Evolutionary conservation across 1,140 invertebrate species (phyloP).

Genomic region (Drepana arcuata): DNA sequence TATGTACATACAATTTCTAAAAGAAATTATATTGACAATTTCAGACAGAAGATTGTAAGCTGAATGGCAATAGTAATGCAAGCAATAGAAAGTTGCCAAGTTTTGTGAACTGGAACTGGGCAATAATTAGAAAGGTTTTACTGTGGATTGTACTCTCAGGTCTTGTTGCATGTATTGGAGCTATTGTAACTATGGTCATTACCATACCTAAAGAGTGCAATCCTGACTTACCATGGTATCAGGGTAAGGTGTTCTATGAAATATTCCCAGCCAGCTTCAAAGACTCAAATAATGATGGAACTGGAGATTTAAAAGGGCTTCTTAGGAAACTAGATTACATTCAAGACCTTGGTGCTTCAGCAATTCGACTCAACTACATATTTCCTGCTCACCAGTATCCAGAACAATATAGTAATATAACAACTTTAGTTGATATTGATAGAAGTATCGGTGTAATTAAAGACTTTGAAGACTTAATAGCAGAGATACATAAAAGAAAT

Average conservation of each 20-base stretch:
- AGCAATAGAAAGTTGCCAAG: constrained; percentile 59
- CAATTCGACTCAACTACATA: constrained; percentile 82
- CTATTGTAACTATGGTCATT: constrained; percentile 79
- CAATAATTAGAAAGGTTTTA: constrained; percentile 79
- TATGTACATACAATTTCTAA: too few relatives aligned
- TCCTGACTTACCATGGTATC: constrained; percentile 82
- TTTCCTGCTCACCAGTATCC: constrained; percentile 80
- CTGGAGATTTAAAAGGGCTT: constrained; percentile 82
- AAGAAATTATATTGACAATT: too few relatives aligned
- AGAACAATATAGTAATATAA: constrained; percentile 77
- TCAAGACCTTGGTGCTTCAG: constrained; percentile 76
- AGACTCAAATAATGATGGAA: constrained; percentile 82
- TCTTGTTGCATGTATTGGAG: constrained; percentile 77
- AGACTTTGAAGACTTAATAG: constrained; percentile 77
- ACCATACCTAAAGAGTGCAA: constrained; percentile 81
- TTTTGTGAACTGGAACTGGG: constrained; percentile 88
- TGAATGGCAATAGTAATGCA: constrained; percentile 48
- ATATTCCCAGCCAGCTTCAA: constrained; percentile 87
- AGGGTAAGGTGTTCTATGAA: constrained; percentile 86
- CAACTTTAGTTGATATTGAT: constrained; percentile 76
- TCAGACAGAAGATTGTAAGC: constrained; percentile 28
- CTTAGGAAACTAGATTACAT: constrained; percentile 79
- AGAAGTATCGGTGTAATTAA: constrained; percentile 75
- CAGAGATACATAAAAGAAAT: constrained; percentile 75
- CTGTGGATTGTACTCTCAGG: constrained; percentile 80